Evolutionary conservation across 2,113 vertebrate genomes (phyloP), one percentile per base, ranked within the genome.

Genomic region (Silurus asotus): DNA sequence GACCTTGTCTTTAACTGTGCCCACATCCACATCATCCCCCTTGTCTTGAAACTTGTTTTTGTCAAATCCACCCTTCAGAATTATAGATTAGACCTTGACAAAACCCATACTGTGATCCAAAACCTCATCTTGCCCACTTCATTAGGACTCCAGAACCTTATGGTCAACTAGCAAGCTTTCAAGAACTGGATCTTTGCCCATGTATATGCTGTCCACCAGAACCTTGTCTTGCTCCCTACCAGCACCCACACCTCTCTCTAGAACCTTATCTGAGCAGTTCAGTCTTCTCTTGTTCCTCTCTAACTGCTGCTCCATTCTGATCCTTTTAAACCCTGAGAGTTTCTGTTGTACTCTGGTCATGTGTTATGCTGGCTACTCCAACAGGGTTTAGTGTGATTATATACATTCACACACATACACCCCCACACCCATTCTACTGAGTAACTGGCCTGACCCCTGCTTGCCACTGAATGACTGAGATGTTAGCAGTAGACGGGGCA

Each of bases 401-500:
- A 90, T 75, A 82, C 82, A 20, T 61, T 69, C 56, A 88, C 89
- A 78, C 69, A 70, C 59, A 23, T 80, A 78, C 65, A 64, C 88
- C 89, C 87, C 89, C 86, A 79, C 84, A 88, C 65, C 69, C 75
- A n/a, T 51, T 25, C 79, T 76, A 84, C 87, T 28, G 61, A 89
- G 70, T 37, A 2, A 37, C 37, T 37, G 59, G 75, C 25, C 11
- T 8, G 10, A 75, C 86, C 87, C 84, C 90, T 93, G 85, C 79
- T 82, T 90, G 84, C 88, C 88, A 87, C 92, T 90, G 91, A 92
- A 93, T 93, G 93, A 95, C 94, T 96, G 96, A 96, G 96, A 96
- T 97, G 95, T 96, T 96, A 96, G 90, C 84, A 90, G 90, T 91
- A 97, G 96, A 97, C 94, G 92, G 93, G 95, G 95, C 94, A 92